Conservation (phyloP, 2,113 vertebrate species). For the Balaenoptera acutorostrata region DNA sequence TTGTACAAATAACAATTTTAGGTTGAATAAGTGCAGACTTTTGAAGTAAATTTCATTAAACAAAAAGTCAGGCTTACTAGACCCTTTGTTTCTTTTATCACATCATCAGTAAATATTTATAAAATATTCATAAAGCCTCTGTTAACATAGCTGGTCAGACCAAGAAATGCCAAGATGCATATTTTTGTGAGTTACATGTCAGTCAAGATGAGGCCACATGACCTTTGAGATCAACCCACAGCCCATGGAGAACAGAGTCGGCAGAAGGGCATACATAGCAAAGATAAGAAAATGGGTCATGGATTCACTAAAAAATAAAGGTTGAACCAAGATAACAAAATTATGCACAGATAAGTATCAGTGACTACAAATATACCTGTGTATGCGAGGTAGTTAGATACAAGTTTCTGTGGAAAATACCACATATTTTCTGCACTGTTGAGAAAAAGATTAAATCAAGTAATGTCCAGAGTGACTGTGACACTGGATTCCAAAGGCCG, state of each 20-base stretch:
- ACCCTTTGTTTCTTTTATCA: not conserved
- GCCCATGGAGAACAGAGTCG: not conserved
- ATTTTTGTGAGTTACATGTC: not conserved
- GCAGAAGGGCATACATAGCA: too few species aligned
- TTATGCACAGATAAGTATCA: not conserved
- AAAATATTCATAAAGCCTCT: not conserved
- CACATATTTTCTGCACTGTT: not conserved
- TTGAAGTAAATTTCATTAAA: slow-evolving; percentile 10
- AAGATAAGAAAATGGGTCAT: not conserved
- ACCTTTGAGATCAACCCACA: not conserved
- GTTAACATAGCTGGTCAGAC: not conserved
- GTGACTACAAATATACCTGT: not conserved
- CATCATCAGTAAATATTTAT: not conserved
- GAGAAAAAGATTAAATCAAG: not conserved
- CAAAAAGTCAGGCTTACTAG: not conserved
- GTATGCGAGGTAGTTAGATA: not conserved
- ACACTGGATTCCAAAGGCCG: not conserved
- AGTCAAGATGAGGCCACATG: not conserved
- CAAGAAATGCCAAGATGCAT: not conserved
- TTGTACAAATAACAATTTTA: not conserved
- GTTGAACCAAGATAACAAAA: slow-evolving; percentile 9
- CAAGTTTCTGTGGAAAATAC: not conserved
- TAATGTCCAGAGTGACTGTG: not conserved
- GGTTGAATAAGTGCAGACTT: not conserved
- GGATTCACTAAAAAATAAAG: slow-evolving; percentile 4